Base-by-base conservation (phyloP, 2,797 vertebrate species). In the Arrhamphus sclerolepis region DNA sequence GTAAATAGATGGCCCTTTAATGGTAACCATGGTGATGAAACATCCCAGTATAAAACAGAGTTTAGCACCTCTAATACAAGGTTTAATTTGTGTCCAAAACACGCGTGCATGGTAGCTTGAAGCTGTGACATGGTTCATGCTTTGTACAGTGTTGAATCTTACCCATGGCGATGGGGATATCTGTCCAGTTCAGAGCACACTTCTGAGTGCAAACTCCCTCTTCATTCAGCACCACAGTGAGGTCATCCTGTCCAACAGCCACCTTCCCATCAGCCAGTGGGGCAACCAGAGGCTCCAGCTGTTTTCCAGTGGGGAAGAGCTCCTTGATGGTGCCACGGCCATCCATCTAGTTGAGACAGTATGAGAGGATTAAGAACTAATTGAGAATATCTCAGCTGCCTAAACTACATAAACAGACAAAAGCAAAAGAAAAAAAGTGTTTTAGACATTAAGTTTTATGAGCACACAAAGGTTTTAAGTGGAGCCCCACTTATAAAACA, bases 161-260 rank as follows among this genome's bases (percentile, higher is more conserved):
- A 99, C 98, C 97, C 97, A 99, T 99, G 24, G 96, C 95, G 78
- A 97, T 95, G 8, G 98, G 98, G 79, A 99, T 99, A 88, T 99
- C 98, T 0, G 97, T 99, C 98, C 98, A 99, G 81, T 97, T 98
- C 73, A 99, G 94, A 67, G 97, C 96, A 75, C 96, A 97, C 66
- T 99, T 99, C 90, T 98, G 96, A n/a, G 97, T 98, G 84, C 96
- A 98, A 65, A 91, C 73, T 0, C 98, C 98, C 67, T 99, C 97
- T 78, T 98, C 97, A 6, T 99, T 97, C 21, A 99, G 90, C 10
- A 99, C 96, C 70, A 99, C 97, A 0, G 98, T 99, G 9, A 99
- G 90, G 75, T 99, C 97, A 69, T 99, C 98, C 86, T 99, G 98
- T 18, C 97, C 98, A 40, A 99, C 96, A 0, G 96, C 97, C 69